Percentiles rank a stretch among this genome's conserved stretches.
Conservation (phyloP, 2,888 invertebrate species). For the Latrodectus elegans region DNA sequence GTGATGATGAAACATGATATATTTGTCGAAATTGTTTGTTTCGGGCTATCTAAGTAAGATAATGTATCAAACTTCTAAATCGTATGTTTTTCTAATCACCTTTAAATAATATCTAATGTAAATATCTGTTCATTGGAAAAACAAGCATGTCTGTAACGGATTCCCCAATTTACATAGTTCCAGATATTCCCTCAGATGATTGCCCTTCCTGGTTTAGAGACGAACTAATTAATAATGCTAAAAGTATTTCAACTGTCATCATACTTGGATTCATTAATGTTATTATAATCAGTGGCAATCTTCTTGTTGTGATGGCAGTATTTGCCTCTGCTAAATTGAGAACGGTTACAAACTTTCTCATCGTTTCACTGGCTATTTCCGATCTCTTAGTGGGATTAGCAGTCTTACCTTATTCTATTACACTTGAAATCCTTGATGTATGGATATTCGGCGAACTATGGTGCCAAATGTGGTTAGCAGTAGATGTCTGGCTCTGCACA, state of each 20-base stretch:
- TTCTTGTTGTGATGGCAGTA: conserved; percentile 93
- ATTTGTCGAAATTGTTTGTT: too few relatives aligned
- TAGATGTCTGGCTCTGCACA: conserved; percentile 99
- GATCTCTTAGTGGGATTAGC: conserved; percentile 96
- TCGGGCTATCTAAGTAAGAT: too few relatives aligned
- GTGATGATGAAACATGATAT: too few relatives aligned
- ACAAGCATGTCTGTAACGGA: too few relatives aligned
- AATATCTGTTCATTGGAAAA: too few relatives aligned
- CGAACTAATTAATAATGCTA: conserved; percentile 69
- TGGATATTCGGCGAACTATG: conserved; percentile 98
- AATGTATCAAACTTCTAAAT: too few relatives aligned
- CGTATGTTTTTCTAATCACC: too few relatives aligned
- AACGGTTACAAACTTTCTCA: conserved; percentile 96
- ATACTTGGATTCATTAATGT: conserved; percentile 82
- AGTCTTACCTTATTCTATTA: conserved; percentile 95
- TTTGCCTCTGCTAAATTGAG: conserved; percentile 92
- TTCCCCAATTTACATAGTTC: not conserved
- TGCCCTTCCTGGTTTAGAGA: conserved; percentile 59
- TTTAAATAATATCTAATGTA: too few relatives aligned
- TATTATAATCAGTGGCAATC: conserved; percentile 92
- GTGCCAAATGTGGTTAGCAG: conserved; percentile 97
- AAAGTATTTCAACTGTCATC: conserved; percentile 69
- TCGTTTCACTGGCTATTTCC: conserved; percentile 95
- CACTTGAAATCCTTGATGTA: conserved; percentile 88
- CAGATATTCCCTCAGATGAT: not conserved